Base-by-base conservation (phyloP, 2,888 invertebrate genomes). In the Lasioglossum vierecki region DNA sequence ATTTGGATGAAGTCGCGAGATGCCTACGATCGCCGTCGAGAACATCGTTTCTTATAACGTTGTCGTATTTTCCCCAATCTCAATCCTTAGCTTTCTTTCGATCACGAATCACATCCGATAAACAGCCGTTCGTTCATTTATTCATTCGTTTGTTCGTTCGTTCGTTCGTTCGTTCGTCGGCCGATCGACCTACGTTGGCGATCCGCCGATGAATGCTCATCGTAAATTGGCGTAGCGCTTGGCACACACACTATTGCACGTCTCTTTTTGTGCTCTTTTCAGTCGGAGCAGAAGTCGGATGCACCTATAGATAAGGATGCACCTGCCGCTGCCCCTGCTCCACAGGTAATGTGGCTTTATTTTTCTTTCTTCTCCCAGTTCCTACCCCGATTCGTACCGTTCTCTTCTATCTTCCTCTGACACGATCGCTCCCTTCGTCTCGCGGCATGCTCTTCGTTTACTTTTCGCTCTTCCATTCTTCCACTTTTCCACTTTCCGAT, bases 231-330 rank as follows among this genome's bases (percentile, higher is more conserved):
- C 90, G 92, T 93, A 93, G 92, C 91, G 93, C 93, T 94, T 94
- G 89, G 92, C 93, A 92, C 93, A 91, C 83, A 91, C 83, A 91
- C 91, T 89, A 88, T 92, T 94, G 94, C 94, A 94, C 94, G 93
- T 93, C 91, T 94, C 88, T 94, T 91, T 92, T 94, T 94, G 90
- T 94, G 92, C 92, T 93, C 92, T 93, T 95, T 95, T 93, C 94
- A 95, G 95, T 93, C 93, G 93, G 94, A 95, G 94, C 94, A 94
- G 92, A 94, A 93, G 91, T 92, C 91, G 90, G 93, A 93, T 93
- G 93, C 93, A 93, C 92, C 93, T 91, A 93, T 92, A 92, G 92
- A 94, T 92, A 92, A 92, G 91, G 93, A 92, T 93, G 93, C 93
- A 94, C 93, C 93, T 92, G 91, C 91, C 91, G 91, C 88, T 93